A percentile compares a stretch with the other conserved stretches of the same genome.
These are phyloP conservation scores for Geophilus truncorum DNA, from an alignment of 2,888 invertebrate species.

Conservation along the genomic window DNA sequence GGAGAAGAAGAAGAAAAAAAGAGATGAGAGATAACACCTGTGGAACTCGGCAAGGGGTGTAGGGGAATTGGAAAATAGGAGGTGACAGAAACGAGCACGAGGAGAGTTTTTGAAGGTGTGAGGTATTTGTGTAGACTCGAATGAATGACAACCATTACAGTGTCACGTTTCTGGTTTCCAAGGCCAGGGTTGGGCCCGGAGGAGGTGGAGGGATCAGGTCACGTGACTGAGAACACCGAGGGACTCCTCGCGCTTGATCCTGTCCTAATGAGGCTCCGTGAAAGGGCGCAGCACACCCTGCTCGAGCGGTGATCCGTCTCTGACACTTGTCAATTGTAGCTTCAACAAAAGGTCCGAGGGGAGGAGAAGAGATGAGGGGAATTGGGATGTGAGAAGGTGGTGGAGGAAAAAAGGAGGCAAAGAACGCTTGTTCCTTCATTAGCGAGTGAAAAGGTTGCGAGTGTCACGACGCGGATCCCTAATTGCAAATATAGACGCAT, in stretches of 20 bases:
- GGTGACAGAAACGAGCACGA: conserved; percentile 10
- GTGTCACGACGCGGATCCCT: background rate
- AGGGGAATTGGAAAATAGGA: background rate
- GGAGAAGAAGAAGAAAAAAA: background rate
- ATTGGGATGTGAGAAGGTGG: background rate
- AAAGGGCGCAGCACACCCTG: conserved; percentile 6
- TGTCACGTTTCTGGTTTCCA: conserved; percentile 31
- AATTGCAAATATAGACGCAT: background rate
- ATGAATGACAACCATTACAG: conserved; percentile 33
- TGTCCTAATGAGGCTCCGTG: conserved; percentile 31
- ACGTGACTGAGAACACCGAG: conserved; percentile 27
- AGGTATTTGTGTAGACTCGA: conserved; percentile 21
- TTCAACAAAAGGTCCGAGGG: conserved; percentile 32
- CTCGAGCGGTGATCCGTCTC: conserved; percentile 30
- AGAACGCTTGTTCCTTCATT: background rate
- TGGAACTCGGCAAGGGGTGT: background rate
- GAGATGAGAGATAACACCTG: conserved; percentile 12
- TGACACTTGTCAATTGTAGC: conserved; percentile 33
- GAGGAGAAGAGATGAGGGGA: conserved; percentile 28
- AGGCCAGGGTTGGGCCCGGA: conserved; percentile 13
- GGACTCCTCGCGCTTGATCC: conserved; percentile 31
- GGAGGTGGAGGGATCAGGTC: conserved; percentile 21
- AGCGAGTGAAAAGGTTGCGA: conserved; percentile 23
- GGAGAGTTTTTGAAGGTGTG: conserved; percentile 19
- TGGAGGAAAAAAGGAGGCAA: background rate